These are phyloP conservation scores for Camarhynchus parvulus DNA, from an alignment of 2,113 vertebrate genomes.

Conservation along the genomic window DNA sequence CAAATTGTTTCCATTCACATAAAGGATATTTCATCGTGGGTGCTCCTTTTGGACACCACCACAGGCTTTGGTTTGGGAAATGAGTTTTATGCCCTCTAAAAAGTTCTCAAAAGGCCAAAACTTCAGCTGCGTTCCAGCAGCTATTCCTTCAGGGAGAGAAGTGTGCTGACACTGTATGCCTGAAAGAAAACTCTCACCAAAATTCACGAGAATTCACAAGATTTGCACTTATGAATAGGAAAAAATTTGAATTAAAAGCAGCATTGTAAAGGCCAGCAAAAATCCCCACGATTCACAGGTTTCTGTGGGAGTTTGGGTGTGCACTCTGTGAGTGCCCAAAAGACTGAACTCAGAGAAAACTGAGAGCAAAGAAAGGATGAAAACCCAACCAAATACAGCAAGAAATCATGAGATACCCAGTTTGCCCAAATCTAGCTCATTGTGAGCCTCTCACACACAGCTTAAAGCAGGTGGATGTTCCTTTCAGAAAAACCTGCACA, in stretches of 20 bases:
- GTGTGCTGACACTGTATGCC: fast-evolving
- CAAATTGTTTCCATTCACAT: neutral
- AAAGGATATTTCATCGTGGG: neutral
- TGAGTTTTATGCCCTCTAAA: fast-evolving
- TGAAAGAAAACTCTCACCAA: neutral
- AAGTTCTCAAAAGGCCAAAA: neutral
- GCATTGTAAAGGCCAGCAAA: neutral
- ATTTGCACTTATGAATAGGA: fast-evolving
- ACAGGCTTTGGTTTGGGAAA: neutral
- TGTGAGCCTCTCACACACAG: neutral
- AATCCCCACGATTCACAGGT: fast-evolving
- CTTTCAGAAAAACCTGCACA: neutral
- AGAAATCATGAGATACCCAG: neutral
- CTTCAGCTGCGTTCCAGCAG: neutral
- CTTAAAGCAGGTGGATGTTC: neutral
- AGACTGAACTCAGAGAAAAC: neutral
- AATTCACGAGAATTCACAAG: neutral
- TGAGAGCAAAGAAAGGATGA: neutral
- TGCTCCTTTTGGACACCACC: neutral
- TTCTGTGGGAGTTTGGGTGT: neutral
- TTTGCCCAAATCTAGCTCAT: neutral
- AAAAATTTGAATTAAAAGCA: neutral
- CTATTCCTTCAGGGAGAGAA: neutral
- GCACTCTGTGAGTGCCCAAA: neutral
- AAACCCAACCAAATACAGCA: neutral